Evolutionary conservation across 1,140 invertebrate genomes (phyloP).

Genomic region (Papilio aristodemus): DNA sequence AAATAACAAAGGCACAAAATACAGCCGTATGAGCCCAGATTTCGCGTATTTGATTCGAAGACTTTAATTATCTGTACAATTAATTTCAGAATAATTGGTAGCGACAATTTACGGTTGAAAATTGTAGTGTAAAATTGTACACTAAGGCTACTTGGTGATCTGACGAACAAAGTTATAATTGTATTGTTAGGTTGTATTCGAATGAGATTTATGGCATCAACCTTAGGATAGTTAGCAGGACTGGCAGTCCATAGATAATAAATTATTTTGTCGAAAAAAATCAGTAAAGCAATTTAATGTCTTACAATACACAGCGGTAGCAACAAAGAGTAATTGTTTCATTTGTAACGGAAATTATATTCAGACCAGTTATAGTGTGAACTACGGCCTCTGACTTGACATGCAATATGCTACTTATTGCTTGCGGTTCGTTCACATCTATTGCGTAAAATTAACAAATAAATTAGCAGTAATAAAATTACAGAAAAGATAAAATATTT

Average conservation of each 20-base stretch:
- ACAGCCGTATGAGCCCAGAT: conserved; percentile 12
- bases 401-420: conserved; percentile 15
- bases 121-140: no score
- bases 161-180: no score
- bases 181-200: no score
- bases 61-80: conserved; percentile 26
- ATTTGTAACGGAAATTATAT: conserved; percentile 1
- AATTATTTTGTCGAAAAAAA: background rate
- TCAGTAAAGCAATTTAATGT: background rate
- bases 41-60: conserved; percentile 26
- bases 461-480: background rate
- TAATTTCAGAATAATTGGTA: conserved; percentile 29
- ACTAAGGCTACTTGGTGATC: no score
- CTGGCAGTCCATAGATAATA: no score
- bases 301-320: background rate
- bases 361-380: background rate
- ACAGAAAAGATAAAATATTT: no score
- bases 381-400: background rate
- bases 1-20: conserved; percentile 30
- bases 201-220: no score
- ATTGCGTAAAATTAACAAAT: background rate
- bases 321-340: background rate
- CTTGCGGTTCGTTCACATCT: background rate
- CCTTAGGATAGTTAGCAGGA: no score
- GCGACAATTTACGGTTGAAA: conserved; percentile 10